Base-by-base conservation (phyloP, 1,140 invertebrate genomes). In the Calycopis cecrops region DNA sequence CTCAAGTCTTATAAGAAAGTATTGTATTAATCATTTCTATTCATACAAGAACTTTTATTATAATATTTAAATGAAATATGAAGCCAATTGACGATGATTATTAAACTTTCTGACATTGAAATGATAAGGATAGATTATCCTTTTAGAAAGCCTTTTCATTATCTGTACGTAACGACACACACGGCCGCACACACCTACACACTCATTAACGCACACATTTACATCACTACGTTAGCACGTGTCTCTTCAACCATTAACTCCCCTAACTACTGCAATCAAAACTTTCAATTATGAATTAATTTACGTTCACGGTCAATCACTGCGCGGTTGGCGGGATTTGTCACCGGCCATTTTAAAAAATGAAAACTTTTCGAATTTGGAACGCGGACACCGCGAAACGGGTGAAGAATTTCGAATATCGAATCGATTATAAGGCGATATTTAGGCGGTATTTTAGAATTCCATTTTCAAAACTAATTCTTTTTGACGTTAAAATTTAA, bases 181-280 rank as follows among this genome's bases (percentile, higher is more conserved):
- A 80, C 67, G 48, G 60, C 74, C 66, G 65, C 74, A 79, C 80
- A 81, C 83, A 76, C 33, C 54, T 62, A 69, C 64, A 67, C 68
- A 74, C 75, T 86, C 79, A 86, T 86, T 86, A 86, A 83, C 73
- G 55, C 62, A 79, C 80, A 84, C 80, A 80, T 82, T 80, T 77
- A 79, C 78, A 81, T 77, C 79, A 81, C 79, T 80, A 74, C 79
- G 61, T 55, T 62, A 54, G 55, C 78, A 79, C 80, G 80, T 82
- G 80, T 71, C 51, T 58, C 28, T 57, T 52, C 28, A 51, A 53
- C 59, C 55, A 66, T 64, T 71, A 69, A 67, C 54, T 55, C 21
- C 21, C 21, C 21, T 28, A 28, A 28, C 21, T 2, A 28, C 21
- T 58, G 67, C 60, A 67, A 75, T 70, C 71, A 71, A 66, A 78